Percentiles rank a stretch among this genome's conserved stretches.
These are phyloP conservation scores for Agrochola circellaris DNA, from an alignment of 2,888 invertebrate species.

Conservation along the genomic window DNA sequence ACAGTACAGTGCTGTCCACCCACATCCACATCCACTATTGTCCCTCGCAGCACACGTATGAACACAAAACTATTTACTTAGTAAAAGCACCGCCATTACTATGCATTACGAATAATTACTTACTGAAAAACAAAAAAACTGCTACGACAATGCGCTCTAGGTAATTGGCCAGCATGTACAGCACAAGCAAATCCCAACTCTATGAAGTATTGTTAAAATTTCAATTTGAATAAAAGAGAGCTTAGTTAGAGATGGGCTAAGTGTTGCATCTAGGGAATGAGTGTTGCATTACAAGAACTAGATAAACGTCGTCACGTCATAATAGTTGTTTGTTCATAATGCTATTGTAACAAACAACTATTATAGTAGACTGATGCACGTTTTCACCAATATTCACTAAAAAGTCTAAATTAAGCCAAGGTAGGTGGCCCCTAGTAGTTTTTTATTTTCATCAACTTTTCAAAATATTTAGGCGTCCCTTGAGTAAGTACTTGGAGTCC, in stretches of 20 bases:
- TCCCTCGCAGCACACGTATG: background rate
- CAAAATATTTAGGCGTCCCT: too few species aligned
- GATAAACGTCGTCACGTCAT: too few species aligned
- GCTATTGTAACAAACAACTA: too few species aligned
- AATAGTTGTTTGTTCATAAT: too few species aligned
- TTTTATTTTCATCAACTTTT: too few species aligned
- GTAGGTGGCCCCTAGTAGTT: too few species aligned
- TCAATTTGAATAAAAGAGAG: background rate
- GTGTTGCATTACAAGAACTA: too few species aligned
- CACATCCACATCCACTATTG: background rate
- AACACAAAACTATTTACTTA: slow-evolving; percentile 13
- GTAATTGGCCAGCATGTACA: slow-evolving; percentile 17
- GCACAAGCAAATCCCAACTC: background rate
- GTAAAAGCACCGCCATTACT: background rate
- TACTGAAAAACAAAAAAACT: slow-evolving; percentile 22
- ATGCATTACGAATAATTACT: slow-evolving; percentile 46
- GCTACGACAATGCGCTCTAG: background rate
- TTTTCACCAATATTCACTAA: too few species aligned
- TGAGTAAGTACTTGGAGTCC: too few species aligned
- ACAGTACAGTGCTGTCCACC: background rate
- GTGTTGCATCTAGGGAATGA: background rate
- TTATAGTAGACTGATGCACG: too few species aligned
- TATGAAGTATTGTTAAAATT: background rate
- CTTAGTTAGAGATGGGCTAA: background rate
- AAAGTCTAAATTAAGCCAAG: too few species aligned